These are phyloP conservation scores for Piscicola geometra DNA, from an alignment of 2,888 invertebrate genomes.

Conservation along the genomic window DNA sequence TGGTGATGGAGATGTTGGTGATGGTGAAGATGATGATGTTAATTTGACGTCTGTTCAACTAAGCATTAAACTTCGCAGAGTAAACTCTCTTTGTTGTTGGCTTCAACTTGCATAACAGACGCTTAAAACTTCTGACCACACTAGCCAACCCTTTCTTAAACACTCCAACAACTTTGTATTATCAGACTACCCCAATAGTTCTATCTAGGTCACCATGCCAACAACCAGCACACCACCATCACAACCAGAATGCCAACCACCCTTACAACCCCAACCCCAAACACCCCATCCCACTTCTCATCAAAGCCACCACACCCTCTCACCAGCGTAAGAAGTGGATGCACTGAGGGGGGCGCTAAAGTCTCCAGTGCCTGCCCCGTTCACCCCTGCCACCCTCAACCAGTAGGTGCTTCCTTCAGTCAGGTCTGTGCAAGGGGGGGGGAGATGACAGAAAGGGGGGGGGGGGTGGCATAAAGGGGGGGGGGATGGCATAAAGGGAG, in stretches of 20 bases:
- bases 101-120: no score
- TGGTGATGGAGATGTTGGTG: no score
- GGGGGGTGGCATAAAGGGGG: background rate
- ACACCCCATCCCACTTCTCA: background rate
- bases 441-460: conserved; percentile 1
- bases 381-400: conserved; percentile 36
- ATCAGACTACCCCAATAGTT: background rate
- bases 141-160: no score
- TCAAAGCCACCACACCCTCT: background rate
- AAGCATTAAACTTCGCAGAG: no score
- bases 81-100: no score
- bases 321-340: conserved; percentile 35
- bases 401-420: conserved; percentile 34
- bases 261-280: no score
- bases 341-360: conserved; percentile 33
- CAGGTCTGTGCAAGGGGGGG: conserved; percentile 35
- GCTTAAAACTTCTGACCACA: no score
- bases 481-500: background rate
- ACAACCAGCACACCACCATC: background rate
- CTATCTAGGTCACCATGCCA: background rate
- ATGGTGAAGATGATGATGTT: no score
- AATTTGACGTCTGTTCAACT: no score
- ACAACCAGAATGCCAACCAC: background rate
- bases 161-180: background rate
- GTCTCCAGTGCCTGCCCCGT: conserved; percentile 35